Evolutionary conservation across 2,113 vertebrate genomes (phyloP).

Genomic region (Panthera uncia): DNA sequence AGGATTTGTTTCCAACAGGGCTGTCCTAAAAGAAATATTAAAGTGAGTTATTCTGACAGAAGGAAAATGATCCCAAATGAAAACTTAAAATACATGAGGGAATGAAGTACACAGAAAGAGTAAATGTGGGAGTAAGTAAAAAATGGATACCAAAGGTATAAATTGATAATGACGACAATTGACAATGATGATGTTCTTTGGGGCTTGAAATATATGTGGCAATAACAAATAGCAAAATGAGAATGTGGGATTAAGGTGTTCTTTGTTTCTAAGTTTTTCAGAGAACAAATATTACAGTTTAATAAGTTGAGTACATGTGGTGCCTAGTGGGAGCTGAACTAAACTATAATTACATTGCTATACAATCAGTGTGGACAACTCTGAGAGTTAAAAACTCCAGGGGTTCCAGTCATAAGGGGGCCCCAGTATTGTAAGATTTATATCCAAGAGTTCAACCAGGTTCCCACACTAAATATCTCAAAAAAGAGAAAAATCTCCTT

Average conservation of each 20-base stretch:
- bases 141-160: neutral
- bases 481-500: neutral
- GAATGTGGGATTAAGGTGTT: neutral
- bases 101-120: neutral
- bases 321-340: neutral
- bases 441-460: neutral
- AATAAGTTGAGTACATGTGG: neutral
- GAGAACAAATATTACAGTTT: neutral
- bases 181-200: neutral
- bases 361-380: neutral
- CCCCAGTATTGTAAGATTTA: neutral
- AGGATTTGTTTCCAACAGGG: neutral
- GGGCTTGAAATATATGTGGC: neutral
- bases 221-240: neutral
- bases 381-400: neutral
- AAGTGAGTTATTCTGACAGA: neutral
- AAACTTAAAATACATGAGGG: neutral
- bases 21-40: neutral
- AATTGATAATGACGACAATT: neutral
- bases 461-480: neutral
- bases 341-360: neutral
- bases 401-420: neutral
- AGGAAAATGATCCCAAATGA: neutral
- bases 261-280: neutral
- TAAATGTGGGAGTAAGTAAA: neutral